A percentile compares a stretch with the other conserved stretches of the same genome.
Conservation (phyloP, 2,113 vertebrate species). For the Serinus canaria region DNA sequence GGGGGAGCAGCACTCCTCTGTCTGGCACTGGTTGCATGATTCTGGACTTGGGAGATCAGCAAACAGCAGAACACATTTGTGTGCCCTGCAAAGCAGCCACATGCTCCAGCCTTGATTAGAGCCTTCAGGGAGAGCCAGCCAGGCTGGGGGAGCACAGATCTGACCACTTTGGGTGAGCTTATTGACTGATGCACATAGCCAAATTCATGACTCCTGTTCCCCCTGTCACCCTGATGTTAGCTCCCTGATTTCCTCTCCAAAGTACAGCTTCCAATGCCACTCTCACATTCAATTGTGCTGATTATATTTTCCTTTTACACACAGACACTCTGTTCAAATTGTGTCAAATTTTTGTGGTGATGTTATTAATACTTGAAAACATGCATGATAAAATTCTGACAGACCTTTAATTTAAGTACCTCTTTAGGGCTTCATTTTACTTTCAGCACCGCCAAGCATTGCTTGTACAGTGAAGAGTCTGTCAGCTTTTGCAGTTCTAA, state of each 20-base stretch:
- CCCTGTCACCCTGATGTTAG: neutral
- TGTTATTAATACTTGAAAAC: conserved; percentile 20
- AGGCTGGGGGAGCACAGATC: neutral
- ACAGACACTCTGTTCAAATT: neutral
- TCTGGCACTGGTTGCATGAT: neutral
- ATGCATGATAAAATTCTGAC: neutral
- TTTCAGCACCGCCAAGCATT: neutral
- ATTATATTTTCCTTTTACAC: neutral
- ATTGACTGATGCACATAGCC: neutral
- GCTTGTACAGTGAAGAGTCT: neutral
- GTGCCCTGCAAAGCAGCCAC: neutral
- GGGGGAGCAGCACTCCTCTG: neutral
- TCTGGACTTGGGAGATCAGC: neutral
- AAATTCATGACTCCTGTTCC: neutral
- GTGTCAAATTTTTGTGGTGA: neutral
- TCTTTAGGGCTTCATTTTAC: neutral
- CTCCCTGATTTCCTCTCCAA: neutral
- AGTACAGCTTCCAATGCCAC: neutral
- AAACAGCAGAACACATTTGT: neutral
- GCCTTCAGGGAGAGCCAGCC: neutral
- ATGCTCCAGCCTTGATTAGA: neutral
- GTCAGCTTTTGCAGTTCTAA: neutral
- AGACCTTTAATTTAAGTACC: conserved; percentile 12
- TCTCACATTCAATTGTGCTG: neutral
- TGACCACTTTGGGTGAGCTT: neutral